phyloP scores from a whole-genome alignment of 2,888 invertebrate genomes.

The Actias luna region DNA sequence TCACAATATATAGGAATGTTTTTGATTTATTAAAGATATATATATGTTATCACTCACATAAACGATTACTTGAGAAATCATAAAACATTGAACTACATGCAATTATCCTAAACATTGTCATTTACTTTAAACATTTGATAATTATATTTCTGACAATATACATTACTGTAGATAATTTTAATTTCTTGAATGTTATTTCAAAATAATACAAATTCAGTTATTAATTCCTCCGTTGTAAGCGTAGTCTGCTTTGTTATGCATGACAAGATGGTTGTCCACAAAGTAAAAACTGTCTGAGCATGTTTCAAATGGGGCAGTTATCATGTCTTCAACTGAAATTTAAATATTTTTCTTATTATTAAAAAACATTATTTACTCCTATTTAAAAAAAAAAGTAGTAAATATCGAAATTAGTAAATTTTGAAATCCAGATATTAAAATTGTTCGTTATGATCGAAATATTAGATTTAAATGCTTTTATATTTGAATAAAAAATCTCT shows the following conservation, averaged over 20 bases:
- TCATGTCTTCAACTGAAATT: slow-evolving; percentile 96
- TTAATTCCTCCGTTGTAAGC: slow-evolving; percentile 93
- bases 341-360: slow-evolving; percentile 4
- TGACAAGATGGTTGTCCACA: slow-evolving; percentile 97
- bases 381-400: slow-evolving; percentile 3
- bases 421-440: not conserved
- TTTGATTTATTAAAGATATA: not conserved
- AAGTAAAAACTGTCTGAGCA: slow-evolving; percentile 99
- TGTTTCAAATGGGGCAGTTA: slow-evolving; percentile 96
- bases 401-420: not conserved
- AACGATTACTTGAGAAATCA: not conserved
- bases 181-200: not conserved
- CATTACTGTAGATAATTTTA: not conserved
- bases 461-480: too few species aligned
- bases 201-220: slow-evolving; percentile 40
- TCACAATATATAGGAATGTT: not conserved
- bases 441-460: too few species aligned
- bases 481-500: too few species aligned
- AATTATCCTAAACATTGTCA: slow-evolving; percentile 13
- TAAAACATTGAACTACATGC: not conserved
- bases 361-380: not conserved
- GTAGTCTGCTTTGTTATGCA: slow-evolving; percentile 99
- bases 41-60: not conserved
- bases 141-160: not conserved
- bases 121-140: slow-evolving; percentile 19